Base-by-base conservation (phyloP, 2,888 invertebrate species). In the Chirona hameri region DNA sequence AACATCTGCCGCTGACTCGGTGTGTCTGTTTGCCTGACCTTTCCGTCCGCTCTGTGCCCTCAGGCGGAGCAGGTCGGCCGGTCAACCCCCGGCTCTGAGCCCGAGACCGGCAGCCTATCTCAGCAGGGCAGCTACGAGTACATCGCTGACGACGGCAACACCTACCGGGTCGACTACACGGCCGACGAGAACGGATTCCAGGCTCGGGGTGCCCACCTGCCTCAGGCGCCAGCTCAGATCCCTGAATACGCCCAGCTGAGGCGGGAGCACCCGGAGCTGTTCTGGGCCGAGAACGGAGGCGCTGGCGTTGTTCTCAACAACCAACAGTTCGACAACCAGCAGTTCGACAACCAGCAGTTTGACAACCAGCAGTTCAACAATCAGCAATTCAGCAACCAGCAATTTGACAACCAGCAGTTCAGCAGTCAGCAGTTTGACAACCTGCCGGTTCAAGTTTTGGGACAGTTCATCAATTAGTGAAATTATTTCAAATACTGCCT, bases 161-260 rank as follows among this genome's bases (percentile, higher is more conserved):
- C 72, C 29, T 72, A 72, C 72, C 29, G 31, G 18, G n/a, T 39
- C 31, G n/a, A 29, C 72, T 72, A 72, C 31, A 15, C 15, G 15
- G 72, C 72, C 72, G 5, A 72, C 72, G 72, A 72, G 72, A 0
- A 0, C 14, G 72, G 72, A 2, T 72, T 72, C 72, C 72, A 72
- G 72, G 29, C 15, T 12, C n/a, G n/a, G n/a, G 29, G 72, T 3
- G 72, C 29, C 72, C 31, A 31, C 31, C 31, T 69, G 27, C 69
- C 69, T 7, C 24, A n/a, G 29, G 69, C 69, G n/a, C 69, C 69
- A 14, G 69, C 69, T 4, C 72, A 72, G 72, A 29, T 72, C 10
- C 72, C 72, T 31, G 72, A 72, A 18, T 72, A 72, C 72, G 72
- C 14, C n/a, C 72, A 72, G 72, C 72, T 31, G 31, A 27, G 72